These are phyloP conservation scores for Eleutherodactylus coqui DNA, from an alignment of 2,797 vertebrate species.

Conservation along the genomic window DNA sequence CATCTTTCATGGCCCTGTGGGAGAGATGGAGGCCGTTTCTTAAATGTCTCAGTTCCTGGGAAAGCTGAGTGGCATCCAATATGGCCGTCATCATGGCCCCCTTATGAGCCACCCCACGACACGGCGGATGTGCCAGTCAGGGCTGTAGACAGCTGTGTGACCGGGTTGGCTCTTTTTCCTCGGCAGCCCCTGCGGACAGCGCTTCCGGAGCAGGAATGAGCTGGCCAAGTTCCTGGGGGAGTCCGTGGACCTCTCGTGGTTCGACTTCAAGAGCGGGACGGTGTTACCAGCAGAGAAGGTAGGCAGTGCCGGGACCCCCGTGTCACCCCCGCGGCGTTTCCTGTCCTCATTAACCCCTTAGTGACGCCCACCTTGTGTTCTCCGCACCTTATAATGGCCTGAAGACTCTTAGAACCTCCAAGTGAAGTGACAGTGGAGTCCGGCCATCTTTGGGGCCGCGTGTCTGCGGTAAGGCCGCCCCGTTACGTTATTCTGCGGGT, in stretches of 20 bases:
- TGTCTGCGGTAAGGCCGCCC: too few species aligned
- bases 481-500: too few species aligned
- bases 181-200: conserved; percentile 80
- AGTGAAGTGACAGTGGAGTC: too few species aligned
- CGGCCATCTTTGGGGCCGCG: too few species aligned
- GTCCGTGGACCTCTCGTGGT: conserved; percentile 77
- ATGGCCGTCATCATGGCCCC: neutral
- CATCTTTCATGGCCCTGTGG: too few species aligned
- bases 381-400: too few species aligned
- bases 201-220: conserved; percentile 87
- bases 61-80: neutral
- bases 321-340: too few species aligned
- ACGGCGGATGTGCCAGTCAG: neutral
- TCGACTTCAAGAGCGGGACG: conserved; percentile 84
- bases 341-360: too few species aligned
- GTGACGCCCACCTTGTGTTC: too few species aligned
- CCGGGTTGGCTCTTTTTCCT: neutral
- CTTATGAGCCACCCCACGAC: neutral
- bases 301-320: neutral
- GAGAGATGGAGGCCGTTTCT: neutral
- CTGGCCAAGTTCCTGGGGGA: conserved; percentile 77
- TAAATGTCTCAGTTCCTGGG: neutral
- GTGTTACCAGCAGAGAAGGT: neutral
- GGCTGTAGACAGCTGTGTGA: neutral
- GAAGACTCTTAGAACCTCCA: too few species aligned